phyloP scores from a whole-genome alignment of 2,888 invertebrate genomes.

The Rotaria socialis region DNA sequence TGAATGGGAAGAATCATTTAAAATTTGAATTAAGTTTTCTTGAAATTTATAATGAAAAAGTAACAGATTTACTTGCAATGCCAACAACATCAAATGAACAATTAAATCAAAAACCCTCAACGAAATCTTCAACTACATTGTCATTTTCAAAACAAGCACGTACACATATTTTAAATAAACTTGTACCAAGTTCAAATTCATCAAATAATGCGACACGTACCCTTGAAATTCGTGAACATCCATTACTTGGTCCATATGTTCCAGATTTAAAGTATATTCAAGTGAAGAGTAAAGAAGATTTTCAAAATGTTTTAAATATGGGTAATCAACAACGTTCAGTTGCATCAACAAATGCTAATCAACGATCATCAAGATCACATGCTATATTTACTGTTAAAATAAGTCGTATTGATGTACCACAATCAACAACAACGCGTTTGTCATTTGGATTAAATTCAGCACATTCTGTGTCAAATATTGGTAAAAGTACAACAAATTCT shows the following conservation, averaged over 20 bases:
- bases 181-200: neutral
- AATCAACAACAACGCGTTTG: neutral
- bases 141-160: neutral
- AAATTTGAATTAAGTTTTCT: conserved; percentile 34
- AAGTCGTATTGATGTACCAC: conserved; percentile 23
- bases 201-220: neutral
- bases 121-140: neutral
- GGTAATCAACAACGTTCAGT: conserved; percentile 32
- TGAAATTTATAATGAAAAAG: conserved; percentile 34
- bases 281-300: conserved; percentile 8
- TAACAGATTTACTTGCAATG: conserved; percentile 16
- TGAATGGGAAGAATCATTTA: conserved; percentile 4
- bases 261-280: conserved; percentile 28
- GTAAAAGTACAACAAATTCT: neutral
- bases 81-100: neutral
- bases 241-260: conserved; percentile 28
- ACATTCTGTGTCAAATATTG: neutral
- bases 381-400: conserved; percentile 35
- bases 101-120: neutral
- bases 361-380: conserved; percentile 25
- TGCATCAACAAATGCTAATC: conserved; percentile 34
- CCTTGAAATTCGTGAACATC: conserved; percentile 29
- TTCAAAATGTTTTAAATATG: conserved; percentile 1
- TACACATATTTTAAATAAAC: conserved; percentile 5
- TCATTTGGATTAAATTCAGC: neutral